A percentile compares a stretch with the other conserved stretches of the same genome.
phyloP scores from a whole-genome alignment of 2,797 vertebrate genomes.

The Chiloscyllium punctatum region DNA sequence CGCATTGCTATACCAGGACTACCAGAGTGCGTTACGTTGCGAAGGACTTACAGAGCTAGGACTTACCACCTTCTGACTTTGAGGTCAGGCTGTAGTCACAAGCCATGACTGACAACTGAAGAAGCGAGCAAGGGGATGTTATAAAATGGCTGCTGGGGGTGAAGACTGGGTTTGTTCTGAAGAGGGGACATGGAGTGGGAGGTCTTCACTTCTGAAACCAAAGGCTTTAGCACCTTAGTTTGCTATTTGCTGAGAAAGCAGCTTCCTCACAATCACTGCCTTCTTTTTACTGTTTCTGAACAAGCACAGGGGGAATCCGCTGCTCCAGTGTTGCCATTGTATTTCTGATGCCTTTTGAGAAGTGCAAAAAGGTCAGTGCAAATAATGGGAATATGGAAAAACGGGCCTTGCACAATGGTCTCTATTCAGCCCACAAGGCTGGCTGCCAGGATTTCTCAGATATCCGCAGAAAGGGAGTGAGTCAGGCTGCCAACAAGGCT shows the following conservation, averaged over 20 bases:
- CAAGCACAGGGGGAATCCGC: background rate
- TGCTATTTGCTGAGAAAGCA: background rate
- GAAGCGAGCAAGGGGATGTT: background rate
- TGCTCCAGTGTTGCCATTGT: background rate
- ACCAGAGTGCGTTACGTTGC: background rate
- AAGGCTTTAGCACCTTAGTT: background rate
- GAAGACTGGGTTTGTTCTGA: background rate
- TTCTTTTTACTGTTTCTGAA: background rate
- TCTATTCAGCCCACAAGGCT: background rate
- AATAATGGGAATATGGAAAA: constrained; percentile 7
- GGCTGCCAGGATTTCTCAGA: constrained; percentile 6
- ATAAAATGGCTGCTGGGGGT: background rate
- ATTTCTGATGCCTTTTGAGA: background rate
- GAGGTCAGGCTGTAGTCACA: background rate
- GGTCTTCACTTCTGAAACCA: background rate
- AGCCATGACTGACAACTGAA: background rate
- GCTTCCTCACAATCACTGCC: background rate
- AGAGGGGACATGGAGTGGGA: background rate
- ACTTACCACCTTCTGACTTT: background rate
- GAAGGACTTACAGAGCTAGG: background rate
- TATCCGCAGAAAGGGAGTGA: background rate
- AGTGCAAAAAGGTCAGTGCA: constrained; percentile 28
- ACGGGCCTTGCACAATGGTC: background rate
- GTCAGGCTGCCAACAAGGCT: background rate
- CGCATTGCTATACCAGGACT: background rate